Base-by-base conservation (phyloP, 2,888 invertebrate species). In the Cataglyphis altisquamis region DNA sequence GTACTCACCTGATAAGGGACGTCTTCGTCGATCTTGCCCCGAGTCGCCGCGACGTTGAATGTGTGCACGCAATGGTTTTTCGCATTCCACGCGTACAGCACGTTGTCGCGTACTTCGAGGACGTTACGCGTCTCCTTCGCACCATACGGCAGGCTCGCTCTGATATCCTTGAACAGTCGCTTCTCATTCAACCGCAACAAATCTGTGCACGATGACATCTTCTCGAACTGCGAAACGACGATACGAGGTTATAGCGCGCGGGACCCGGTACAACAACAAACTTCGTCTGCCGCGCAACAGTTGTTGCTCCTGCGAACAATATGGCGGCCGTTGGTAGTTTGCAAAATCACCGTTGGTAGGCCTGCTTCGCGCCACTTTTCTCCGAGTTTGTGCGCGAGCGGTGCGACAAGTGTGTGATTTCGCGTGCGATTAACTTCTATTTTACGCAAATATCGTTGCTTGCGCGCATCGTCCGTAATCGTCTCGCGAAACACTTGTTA, bases 21-120 rank as follows among this genome's bases (percentile, higher is more conserved):
- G 81, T 96, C 95, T 81, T 96, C 95, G 45, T 88, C 95, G 92
- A 91, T 95, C 95, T 92, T 96, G 94, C 92, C 95, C 91, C 93
- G 95, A 93, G 93, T 95, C 95, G 95, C 95, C 83, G 95, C 96
- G 86, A 97, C 89, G 93, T 97, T 97, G 87, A 97, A 94, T 84
- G 96, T 95, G 90, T 96, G 95, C 85, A 97, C 95, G 93, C 96
- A 97, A 92, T 96, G 96, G 93, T 97, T 96, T 82, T 95, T 94
- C 1, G 96, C 95, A 92, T 96, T 96, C 97, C 97, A 97, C 89
- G 96, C 95, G 92, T 96, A 97, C 81, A 97, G 94, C 89, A 97
- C 96, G 94, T 97, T 96, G 89, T 97, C 97, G 84, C 96, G 96
- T 77, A 97, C 95, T 90, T 96, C 96, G 41, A 97, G 93, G 88